Conservation (phyloP, 1,140 invertebrate genomes). For the Cherax destructor region DNA sequence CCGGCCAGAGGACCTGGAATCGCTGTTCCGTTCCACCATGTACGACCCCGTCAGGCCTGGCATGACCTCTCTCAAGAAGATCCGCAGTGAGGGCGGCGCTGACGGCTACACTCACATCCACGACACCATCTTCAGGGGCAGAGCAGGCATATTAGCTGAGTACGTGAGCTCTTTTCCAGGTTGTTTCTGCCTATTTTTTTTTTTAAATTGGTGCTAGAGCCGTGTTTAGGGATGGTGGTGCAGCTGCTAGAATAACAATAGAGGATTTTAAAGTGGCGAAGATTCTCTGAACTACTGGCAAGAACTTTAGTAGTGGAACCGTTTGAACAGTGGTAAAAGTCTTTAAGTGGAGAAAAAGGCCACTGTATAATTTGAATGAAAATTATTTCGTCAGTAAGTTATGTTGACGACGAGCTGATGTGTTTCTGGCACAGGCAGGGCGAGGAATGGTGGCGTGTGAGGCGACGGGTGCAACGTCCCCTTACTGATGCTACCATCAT, state of each 20-base stretch:
- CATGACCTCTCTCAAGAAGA: constrained; percentile 54
- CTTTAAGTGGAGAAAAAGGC: too few relatives aligned
- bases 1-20: constrained; percentile 28
- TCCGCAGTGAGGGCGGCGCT: constrained; percentile 31
- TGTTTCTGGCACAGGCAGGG: constrained; percentile 13
- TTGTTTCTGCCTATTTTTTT: too few relatives aligned
- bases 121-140: constrained; percentile 12
- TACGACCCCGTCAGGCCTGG: constrained; percentile 52
- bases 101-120: constrained; percentile 21
- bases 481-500: constrained; percentile 21
- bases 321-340: too few relatives aligned
- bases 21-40: constrained; percentile 33
- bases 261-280: too few relatives aligned
- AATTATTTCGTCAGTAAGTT: too few relatives aligned
- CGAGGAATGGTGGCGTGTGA: constrained; percentile 56
- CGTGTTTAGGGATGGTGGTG: too few relatives aligned
- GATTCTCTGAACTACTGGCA: too few relatives aligned
- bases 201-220: too few relatives aligned
- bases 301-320: too few relatives aligned
- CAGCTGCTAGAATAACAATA: too few relatives aligned
- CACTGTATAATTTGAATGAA: too few relatives aligned
- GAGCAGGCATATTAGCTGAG: constrained; percentile 49
- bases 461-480: constrained; percentile 29
- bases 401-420: not conserved
- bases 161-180: not conserved